These are phyloP conservation scores for Gymnothorax reevesii DNA, from an alignment of 2,797 vertebrate genomes.

Conservation along the genomic window DNA sequence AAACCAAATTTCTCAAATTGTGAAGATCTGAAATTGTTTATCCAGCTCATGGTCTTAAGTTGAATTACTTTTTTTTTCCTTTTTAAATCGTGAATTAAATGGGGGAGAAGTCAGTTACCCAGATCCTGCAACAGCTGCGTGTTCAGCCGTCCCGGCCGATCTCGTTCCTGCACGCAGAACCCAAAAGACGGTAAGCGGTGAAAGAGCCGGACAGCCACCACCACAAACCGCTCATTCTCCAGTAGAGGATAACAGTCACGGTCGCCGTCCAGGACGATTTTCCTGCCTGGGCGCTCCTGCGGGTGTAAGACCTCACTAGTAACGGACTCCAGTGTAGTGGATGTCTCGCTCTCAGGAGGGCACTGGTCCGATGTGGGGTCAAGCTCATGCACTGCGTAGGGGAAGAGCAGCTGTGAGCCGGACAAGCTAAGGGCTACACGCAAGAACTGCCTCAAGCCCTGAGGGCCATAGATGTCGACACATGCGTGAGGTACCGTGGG, in stretches of 20 bases:
- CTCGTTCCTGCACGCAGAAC: slow-evolving; percentile 82
- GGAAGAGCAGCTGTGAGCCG: slow-evolving; percentile 80
- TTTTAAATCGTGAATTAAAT: not conserved
- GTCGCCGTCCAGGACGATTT: slow-evolving; percentile 65
- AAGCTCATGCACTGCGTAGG: slow-evolving; percentile 85
- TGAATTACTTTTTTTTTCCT: slow-evolving; percentile 17
- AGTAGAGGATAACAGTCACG: slow-evolving; percentile 76
- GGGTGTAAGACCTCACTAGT: slow-evolving; percentile 58
- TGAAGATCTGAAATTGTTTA: not conserved
- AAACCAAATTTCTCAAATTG: not conserved
- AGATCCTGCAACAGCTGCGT: slow-evolving; percentile 80
- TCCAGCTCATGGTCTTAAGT: slow-evolving; percentile 24
- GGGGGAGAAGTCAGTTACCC: slow-evolving; percentile 63
- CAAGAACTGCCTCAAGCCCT: slow-evolving; percentile 80
- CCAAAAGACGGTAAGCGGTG: slow-evolving; percentile 92
- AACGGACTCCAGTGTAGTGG: slow-evolving; percentile 41
- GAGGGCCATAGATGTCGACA: slow-evolving; percentile 85
- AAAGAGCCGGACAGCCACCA: slow-evolving; percentile 87
- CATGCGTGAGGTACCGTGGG: slow-evolving; percentile 52
- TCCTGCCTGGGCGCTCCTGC: slow-evolving; percentile 72
- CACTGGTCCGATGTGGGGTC: slow-evolving; percentile 84
- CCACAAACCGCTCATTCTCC: slow-evolving; percentile 76
- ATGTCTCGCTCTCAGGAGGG: slow-evolving; percentile 72
- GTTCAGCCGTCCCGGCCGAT: slow-evolving; percentile 80
- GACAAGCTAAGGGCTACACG: slow-evolving; percentile 80